Percentiles rank a stretch among this genome's conserved stretches.
Evolutionary conservation across 2,113 vertebrate species (phyloP).

Genomic region (Rhombomys opimus): DNA sequence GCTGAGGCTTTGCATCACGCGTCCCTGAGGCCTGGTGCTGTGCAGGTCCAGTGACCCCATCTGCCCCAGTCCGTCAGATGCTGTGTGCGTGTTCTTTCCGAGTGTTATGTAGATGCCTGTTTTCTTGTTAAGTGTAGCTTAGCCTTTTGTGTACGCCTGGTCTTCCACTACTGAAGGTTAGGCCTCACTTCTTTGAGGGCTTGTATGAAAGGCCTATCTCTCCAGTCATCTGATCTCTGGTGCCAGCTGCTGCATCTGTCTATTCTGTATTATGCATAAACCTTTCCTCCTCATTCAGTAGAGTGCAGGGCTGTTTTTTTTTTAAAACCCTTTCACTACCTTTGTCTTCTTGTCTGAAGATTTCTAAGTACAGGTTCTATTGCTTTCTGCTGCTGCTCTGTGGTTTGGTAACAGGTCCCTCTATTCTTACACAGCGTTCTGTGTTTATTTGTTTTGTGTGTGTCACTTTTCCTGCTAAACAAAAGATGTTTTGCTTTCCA

Average conservation of each 20-base stretch:
- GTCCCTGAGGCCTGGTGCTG: background rate
- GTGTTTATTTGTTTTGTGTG: background rate
- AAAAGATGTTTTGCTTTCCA: background rate
- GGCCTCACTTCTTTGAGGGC: background rate
- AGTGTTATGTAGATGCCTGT: background rate
- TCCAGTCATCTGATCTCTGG: background rate
- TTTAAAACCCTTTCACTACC: background rate
- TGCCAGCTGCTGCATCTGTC: background rate
- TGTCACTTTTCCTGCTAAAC: background rate
- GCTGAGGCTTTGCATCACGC: background rate
- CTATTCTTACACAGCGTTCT: background rate
- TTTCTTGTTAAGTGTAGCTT: background rate
- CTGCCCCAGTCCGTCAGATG: background rate
- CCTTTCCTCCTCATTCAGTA: background rate
- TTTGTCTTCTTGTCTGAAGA: background rate
- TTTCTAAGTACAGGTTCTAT: accelerated
- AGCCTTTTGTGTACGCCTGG: background rate
- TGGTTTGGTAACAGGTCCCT: background rate
- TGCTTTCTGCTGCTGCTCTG: background rate
- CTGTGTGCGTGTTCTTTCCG: background rate
- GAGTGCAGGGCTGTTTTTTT: background rate
- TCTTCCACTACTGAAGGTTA: background rate
- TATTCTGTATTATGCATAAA: background rate
- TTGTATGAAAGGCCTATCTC: background rate
- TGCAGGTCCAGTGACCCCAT: background rate